Evolutionary conservation across 1,140 invertebrate genomes (phyloP), one percentile per base, ranked within the genome.

Genomic region (Euborellia annulipes): DNA sequence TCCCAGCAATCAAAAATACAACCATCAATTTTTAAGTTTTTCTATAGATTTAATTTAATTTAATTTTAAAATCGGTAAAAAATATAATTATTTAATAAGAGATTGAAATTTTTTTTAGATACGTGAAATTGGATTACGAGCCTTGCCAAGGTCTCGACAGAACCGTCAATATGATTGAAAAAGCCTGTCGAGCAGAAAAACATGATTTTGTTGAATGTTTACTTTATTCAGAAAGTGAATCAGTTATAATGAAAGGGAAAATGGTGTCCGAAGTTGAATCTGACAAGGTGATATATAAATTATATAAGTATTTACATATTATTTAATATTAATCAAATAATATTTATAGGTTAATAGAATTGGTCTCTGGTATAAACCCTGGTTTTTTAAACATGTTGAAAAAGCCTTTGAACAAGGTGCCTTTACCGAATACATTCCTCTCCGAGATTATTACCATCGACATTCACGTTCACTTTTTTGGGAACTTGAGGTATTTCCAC

Each of bases 301-400:
- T 63, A 19, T 65, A 66, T 38, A 58, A 62, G 0, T 61, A 65
- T 42, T 63, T 64, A 44, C 62, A 66, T 39, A 51, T 55, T 6
- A 58, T 55, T 3, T 48, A 64, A 7, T 50, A 53, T 49, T 43
- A 32, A 56, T 55, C 16, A 6, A 22, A 36, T 21, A 41, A 36
- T 36, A 27, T 44, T 36, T 45, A 2, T 36, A 51, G 60, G 56
- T 85, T 0, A 88, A 88, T 55, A 56, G 64, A 6, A 84, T 88
- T 47, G 81, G 82, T 1, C 63, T 66, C 19, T 89, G 80, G 75
- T 77, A 82, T 59, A 82, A 86, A 49, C 81, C 82, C 4, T 88
- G 85, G 85, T 88, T 88, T 64, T 89, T 78, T 65, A 76, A 72
- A 38, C 82, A 88, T 61, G 84, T 85, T 0, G 53, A 41, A n/a